A percentile compares a stretch with the other conserved stretches of the same genome.
These are phyloP conservation scores for Andrena haemorrhoa DNA, from an alignment of 2,888 invertebrate genomes.

Conservation along the genomic window DNA sequence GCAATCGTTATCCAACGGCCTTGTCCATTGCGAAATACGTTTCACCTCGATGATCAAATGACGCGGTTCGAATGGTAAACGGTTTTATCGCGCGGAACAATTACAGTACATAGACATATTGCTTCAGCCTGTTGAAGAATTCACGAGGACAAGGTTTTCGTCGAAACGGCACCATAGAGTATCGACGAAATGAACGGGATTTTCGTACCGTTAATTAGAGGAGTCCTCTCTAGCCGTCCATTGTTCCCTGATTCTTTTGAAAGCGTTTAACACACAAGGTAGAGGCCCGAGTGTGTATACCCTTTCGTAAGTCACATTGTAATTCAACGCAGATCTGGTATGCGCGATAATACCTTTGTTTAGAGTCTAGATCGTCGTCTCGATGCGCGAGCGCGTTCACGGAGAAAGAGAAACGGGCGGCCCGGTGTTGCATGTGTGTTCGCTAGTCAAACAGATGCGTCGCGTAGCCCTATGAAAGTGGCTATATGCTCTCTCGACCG, in stretches of 20 bases:
- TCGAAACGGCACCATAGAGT: background rate
- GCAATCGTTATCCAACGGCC: slow-evolving; percentile 29
- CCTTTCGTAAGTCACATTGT: slow-evolving; percentile 62
- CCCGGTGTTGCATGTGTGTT: slow-evolving; percentile 36
- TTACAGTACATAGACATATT: background rate
- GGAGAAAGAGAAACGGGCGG: slow-evolving; percentile 41
- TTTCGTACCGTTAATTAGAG: slow-evolving; percentile 52
- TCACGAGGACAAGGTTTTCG: background rate
- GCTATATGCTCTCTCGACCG: slow-evolving; percentile 45
- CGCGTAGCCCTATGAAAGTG: slow-evolving; percentile 56
- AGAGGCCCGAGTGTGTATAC: slow-evolving; percentile 37
- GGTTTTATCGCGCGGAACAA: slow-evolving; percentile 2
- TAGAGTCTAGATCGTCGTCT: slow-evolving; percentile 54
- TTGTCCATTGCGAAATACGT: slow-evolving; percentile 12
- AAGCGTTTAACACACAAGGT: slow-evolving; percentile 29
- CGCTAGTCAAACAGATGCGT: slow-evolving; percentile 49
- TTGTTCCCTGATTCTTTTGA: slow-evolving; percentile 57
- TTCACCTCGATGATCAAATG: slow-evolving; percentile 27
- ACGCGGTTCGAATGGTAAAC: background rate
- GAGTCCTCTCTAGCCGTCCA: slow-evolving; percentile 8
- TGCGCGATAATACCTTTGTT: slow-evolving; percentile 61
- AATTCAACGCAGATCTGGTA: slow-evolving; percentile 61
- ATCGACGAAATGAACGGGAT: slow-evolving; percentile 29
- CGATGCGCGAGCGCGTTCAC: slow-evolving; percentile 29
- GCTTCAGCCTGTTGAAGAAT: background rate